phyloP scores from a whole-genome alignment of 92 coral and sea anemone genomes.

The Plumapathes pennacea region DNA sequence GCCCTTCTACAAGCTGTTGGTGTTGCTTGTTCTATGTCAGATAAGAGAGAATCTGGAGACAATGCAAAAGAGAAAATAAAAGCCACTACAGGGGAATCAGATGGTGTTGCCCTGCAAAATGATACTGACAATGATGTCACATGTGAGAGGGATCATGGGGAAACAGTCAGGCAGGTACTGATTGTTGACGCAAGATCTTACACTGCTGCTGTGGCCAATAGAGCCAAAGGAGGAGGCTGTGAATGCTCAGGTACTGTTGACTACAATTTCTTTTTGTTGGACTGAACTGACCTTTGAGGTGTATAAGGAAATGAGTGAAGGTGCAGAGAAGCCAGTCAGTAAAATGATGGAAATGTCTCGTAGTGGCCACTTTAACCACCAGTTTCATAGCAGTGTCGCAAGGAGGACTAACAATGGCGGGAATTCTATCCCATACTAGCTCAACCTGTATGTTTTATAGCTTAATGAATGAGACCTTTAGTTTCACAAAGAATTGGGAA shows the following conservation, averaged over 20 bases:
- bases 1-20: slow-evolving; percentile 79
- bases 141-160: neutral
- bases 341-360: too few species aligned
- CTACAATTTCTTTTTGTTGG: too few species aligned
- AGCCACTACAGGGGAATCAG: slow-evolving; percentile 7
- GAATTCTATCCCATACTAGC: too few species aligned
- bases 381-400: too few species aligned
- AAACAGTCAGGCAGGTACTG: slow-evolving; percentile 55
- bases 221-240: slow-evolving; percentile 95
- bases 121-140: slow-evolving; percentile 4
- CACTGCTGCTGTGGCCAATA: slow-evolving; percentile 83
- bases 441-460: too few species aligned
- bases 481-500: too few species aligned
- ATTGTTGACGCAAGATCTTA: slow-evolving; percentile 92
- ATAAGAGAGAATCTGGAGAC: slow-evolving; percentile 11
- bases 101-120: slow-evolving; percentile 15
- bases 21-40: slow-evolving; percentile 46
- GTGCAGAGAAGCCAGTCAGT: too few species aligned
- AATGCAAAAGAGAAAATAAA: slow-evolving; percentile 3
- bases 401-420: too few species aligned
- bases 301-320: too few species aligned
- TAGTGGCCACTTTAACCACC: too few species aligned
- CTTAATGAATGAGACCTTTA: too few species aligned
- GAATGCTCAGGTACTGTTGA: slow-evolving; percentile 95
- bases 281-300: too few species aligned